phyloP scores from a whole-genome alignment of 2,113 vertebrate genomes.

The Uropsilus gracilis region DNA sequence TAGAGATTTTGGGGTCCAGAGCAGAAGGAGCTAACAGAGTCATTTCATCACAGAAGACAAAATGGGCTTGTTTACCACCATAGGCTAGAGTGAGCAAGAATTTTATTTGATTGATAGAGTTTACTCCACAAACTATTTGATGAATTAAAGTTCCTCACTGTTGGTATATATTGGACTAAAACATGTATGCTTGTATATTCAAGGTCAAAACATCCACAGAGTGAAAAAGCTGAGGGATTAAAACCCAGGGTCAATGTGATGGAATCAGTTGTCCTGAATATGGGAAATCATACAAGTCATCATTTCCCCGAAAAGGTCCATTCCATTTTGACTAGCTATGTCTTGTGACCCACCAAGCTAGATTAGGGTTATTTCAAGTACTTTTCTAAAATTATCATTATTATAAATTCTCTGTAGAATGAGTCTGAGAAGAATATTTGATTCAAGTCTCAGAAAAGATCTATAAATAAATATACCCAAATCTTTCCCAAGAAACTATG shows the following conservation, averaged over 20 bases:
- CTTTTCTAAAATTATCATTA: neutral
- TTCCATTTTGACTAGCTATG: neutral
- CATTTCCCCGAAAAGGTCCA: neutral
- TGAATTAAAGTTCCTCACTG: neutral
- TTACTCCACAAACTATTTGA: neutral
- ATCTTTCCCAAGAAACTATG: neutral
- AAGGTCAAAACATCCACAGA: neutral
- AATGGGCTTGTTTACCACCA: neutral
- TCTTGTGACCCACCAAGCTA: neutral
- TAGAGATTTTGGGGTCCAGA: neutral
- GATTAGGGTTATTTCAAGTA: neutral
- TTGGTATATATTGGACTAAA: neutral
- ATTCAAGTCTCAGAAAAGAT: constrained; percentile 19
- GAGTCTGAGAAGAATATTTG: neutral
- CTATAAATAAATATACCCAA: neutral
- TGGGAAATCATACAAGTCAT: neutral
- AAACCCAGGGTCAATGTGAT: neutral
- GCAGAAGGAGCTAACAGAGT: neutral
- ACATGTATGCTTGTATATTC: neutral
- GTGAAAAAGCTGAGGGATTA: neutral
- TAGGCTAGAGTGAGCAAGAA: neutral
- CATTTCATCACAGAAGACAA: neutral
- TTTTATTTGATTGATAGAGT: neutral
- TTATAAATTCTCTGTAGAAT: neutral
- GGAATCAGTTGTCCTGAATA: neutral